These are phyloP conservation scores for Brotula barbata DNA, from an alignment of 2,797 vertebrate species.

Conservation along the genomic window DNA sequence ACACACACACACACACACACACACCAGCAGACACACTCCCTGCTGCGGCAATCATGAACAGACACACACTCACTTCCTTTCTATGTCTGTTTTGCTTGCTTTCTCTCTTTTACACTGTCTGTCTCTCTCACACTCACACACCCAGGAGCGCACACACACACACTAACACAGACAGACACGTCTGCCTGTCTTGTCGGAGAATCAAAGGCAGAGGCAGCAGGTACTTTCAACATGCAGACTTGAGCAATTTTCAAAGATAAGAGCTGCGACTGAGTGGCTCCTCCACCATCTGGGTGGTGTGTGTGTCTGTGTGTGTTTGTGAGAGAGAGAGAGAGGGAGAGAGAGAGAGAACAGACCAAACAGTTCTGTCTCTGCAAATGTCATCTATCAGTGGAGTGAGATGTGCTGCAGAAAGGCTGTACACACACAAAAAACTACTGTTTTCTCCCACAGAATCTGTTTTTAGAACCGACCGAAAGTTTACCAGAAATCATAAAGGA, in stretches of 20 bases:
- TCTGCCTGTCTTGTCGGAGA: slow-evolving; percentile 39
- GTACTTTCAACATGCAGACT: slow-evolving; percentile 59
- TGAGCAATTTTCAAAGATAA: slow-evolving; percentile 66
- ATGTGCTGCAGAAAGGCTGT: background rate
- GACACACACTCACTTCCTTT: slow-evolving; percentile 37
- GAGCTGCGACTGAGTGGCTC: slow-evolving; percentile 60
- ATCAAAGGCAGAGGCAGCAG: slow-evolving; percentile 51
- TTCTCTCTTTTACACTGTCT: slow-evolving; percentile 23
- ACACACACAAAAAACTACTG: background rate
- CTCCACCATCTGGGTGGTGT: slow-evolving; percentile 42
- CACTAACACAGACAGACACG: slow-evolving; percentile 10
- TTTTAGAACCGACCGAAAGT: too few relatives aligned
- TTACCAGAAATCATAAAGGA: too few relatives aligned
- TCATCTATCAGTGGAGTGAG: slow-evolving; percentile 3
- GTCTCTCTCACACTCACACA: slow-evolving; percentile 5
- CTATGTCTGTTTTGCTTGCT: background rate
- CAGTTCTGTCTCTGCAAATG: slow-evolving; percentile 27
- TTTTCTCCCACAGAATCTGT: too few relatives aligned
- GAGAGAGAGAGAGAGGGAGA: background rate
- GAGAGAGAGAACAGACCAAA: slow-evolving; percentile 10
- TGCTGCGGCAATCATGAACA: slow-evolving; percentile 52
- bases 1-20: slow-evolving; percentile 41
- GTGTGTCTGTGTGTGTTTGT: slow-evolving; percentile 20
- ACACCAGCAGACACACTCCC: slow-evolving; percentile 49
- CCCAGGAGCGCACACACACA: slow-evolving; percentile 15